phyloP scores from a whole-genome alignment of 2,113 vertebrate genomes.

The Lepus europaeus region DNA sequence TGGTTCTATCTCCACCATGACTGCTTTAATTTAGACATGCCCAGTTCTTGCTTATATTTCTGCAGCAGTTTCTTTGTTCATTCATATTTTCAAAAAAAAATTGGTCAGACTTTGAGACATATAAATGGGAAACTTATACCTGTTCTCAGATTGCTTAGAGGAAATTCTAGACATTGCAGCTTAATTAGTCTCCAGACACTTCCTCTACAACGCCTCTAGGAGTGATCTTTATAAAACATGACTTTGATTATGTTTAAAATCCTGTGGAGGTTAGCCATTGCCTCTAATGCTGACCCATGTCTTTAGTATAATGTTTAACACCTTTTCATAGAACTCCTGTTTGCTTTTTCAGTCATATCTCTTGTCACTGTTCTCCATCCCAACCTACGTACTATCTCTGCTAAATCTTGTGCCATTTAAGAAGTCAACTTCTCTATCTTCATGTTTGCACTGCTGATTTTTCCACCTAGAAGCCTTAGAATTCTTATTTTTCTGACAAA shows the following conservation, averaged over 20 bases:
- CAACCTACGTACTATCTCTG: background rate
- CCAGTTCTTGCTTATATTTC: background rate
- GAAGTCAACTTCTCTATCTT: background rate
- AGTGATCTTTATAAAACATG: background rate
- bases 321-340: background rate
- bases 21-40: background rate
- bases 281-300: background rate
- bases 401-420: background rate
- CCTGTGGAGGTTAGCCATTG: background rate
- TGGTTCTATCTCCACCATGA: background rate
- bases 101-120: background rate
- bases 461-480: background rate
- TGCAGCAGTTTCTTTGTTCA: background rate
- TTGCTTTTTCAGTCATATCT: background rate
- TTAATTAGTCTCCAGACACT: background rate
- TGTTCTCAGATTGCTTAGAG: background rate
- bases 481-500: background rate
- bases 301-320: background rate
- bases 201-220: background rate
- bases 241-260: constrained; percentile 7
- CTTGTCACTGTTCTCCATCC: background rate
- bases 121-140: background rate
- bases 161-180: background rate
- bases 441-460: background rate
- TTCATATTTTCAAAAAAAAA: background rate